Conservation (phyloP, 2,888 invertebrate genomes). For the Macropis europaea region DNA sequence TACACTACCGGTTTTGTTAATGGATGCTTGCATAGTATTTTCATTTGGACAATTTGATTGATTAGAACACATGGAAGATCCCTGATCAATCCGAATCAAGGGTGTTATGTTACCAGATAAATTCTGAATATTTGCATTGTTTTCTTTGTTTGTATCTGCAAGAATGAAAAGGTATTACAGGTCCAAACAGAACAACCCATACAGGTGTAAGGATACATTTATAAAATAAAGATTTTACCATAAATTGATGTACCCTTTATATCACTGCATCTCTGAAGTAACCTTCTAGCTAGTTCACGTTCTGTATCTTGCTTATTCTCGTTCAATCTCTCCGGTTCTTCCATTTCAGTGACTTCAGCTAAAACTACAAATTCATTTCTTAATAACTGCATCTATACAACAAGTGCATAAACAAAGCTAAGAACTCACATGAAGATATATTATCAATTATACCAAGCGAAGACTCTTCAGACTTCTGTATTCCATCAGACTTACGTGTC, state of each 20-base stretch:
- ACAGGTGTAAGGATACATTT: not conserved
- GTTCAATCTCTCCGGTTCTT: constrained; percentile 44
- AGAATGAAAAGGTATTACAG: constrained; percentile 6
- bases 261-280: constrained; percentile 69
- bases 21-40: constrained; percentile 3
- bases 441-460: constrained; percentile 72
- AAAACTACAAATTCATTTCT: constrained; percentile 57
- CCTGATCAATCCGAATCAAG: constrained; percentile 42
- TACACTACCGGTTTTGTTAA: constrained; percentile 54
- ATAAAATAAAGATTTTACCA: constrained; percentile 34
- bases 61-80: constrained; percentile 18
- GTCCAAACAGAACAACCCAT: not conserved
- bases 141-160: constrained; percentile 71
- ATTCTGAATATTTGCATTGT: constrained; percentile 69
- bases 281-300: constrained; percentile 69
- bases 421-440: constrained; percentile 67
- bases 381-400: not conserved
- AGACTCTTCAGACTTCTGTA: constrained; percentile 55
- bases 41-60: constrained; percentile 25
- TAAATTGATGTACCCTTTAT: not conserved
- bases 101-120: constrained; percentile 33
- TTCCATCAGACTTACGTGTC: constrained; percentile 9
- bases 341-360: constrained; percentile 52
- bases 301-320: constrained; percentile 54
- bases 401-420: not conserved